Evolutionary conservation across 2,888 invertebrate species (phyloP), one percentile per base, ranked within the genome.

Genomic region (Chloroclysta siterata): DNA sequence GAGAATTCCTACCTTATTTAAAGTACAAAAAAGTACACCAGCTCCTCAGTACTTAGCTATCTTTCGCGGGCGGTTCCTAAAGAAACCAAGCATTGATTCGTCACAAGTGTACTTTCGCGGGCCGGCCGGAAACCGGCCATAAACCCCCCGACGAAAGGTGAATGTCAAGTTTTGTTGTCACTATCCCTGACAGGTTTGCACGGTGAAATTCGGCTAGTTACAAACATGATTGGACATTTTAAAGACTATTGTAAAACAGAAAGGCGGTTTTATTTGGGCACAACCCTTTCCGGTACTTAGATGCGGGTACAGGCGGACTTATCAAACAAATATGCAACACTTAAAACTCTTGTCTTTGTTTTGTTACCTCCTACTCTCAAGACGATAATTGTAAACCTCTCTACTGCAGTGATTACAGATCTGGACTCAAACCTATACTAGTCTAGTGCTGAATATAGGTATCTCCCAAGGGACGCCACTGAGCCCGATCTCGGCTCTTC

Each of bases 141-240:
- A 79, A 79, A 80, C 78, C 77, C 36, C 70, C 73, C 78, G 78
- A 82, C 78, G 87, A 86, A 87, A 89, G 88, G 88, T 87, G 88
- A 90, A 89, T 90, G 89, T 90, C 89, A 89, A 85, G 87, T 82
- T 83, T 80, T 84, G 80, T 75, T 78, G 76, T 70, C 72, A 75
- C 48, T 48, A 29, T 17, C 10, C 70, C 73, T 58, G 48, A 59
- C 55, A 51, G 13, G 44, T 44, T 55, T 55, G 44, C 55, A 14
- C 36, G 58, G 62, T 54, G 59, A 63, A 58, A 63, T 55, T 59
- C 14, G 44, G 51, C 28, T 15, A 48, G 36, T 55, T 15, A n/a
- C 22, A 39, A 39, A 39, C 36, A 8, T 39, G 36, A 39, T 39
- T 39, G 36, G 10, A 33, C 33, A 14, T 14, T 48, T 48, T 22